Percentiles rank a stretch among this genome's conserved stretches.
phyloP scores from a whole-genome alignment of 2,797 vertebrate species.

The Phrynocephalus forsythii region DNA sequence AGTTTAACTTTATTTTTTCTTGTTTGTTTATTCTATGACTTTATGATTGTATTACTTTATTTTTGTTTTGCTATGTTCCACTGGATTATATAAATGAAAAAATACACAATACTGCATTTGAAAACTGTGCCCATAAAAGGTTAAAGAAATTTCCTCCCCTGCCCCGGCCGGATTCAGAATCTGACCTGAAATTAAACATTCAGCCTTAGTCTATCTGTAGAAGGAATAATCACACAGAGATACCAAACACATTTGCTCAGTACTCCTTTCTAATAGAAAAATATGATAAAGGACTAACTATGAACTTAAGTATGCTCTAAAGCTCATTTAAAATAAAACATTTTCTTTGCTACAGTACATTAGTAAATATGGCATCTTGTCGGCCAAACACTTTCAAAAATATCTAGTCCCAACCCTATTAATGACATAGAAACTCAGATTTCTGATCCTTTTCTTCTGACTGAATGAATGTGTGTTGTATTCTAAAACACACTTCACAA shows the following conservation, averaged over 20 bases:
- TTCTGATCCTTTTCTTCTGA: background rate
- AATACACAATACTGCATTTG: too few species aligned
- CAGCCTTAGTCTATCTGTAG: background rate
- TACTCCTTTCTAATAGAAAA: background rate
- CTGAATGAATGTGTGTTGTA: background rate
- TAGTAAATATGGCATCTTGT: background rate
- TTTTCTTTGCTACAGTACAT: background rate
- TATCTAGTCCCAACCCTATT: background rate
- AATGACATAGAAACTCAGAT: background rate
- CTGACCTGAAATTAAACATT: background rate
- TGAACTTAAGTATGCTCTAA: background rate
- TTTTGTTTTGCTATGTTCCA: too few species aligned
- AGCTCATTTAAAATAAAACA: background rate
- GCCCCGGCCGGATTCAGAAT: background rate
- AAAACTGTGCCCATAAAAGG: background rate
- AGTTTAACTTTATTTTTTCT: too few species aligned
- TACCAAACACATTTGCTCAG: background rate
- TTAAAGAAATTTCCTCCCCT: background rate
- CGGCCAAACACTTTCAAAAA: background rate
- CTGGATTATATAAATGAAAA: too few species aligned
- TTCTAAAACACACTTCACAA: background rate
- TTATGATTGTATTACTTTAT: too few species aligned
- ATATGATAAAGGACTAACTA: background rate
- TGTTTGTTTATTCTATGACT: too few species aligned
- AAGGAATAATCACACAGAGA: background rate